These are phyloP conservation scores for Agonopterix heracliana DNA, from an alignment of 2,888 invertebrate genomes.

Conservation along the genomic window DNA sequence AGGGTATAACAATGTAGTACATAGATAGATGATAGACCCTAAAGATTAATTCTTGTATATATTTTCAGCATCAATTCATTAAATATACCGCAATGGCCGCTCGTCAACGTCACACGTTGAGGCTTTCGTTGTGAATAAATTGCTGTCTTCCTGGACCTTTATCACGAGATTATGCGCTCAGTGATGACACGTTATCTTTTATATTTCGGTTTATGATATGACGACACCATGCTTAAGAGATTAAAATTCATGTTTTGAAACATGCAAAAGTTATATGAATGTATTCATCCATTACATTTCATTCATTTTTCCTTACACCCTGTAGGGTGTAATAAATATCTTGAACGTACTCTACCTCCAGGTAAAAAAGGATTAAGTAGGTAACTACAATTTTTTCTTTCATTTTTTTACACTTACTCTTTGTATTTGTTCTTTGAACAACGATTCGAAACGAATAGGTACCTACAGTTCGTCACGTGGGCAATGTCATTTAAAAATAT, in stretches of 20 bases:
- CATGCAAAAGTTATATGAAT: no score
- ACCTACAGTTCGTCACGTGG: no score
- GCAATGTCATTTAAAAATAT: no score
- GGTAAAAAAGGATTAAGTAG: no score
- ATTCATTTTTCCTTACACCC: no score
- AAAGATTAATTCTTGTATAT: neutral
- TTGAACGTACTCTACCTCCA: no score
- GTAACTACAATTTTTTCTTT: neutral
- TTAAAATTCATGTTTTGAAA: neutral
- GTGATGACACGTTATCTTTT: slow-evolving; percentile 30
- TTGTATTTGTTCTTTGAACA: no score
- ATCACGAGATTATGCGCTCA: slow-evolving; percentile 43
- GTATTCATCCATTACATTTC: no score
- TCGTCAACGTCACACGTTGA: neutral
- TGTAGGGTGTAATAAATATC: no score
- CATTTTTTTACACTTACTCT: no score
- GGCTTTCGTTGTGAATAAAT: slow-evolving; percentile 38
- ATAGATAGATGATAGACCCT: neutral
- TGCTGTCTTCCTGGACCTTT: slow-evolving; percentile 35
- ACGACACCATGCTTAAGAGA: neutral
- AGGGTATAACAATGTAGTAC: neutral
- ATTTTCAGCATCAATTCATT: slow-evolving; percentile 12
- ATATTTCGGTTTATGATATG: slow-evolving; percentile 21
- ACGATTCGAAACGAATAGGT: no score
- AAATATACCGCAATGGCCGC: slow-evolving; percentile 1